Conservation (phyloP, 2,113 vertebrate species). For the Spheniscus mendiculus region DNA sequence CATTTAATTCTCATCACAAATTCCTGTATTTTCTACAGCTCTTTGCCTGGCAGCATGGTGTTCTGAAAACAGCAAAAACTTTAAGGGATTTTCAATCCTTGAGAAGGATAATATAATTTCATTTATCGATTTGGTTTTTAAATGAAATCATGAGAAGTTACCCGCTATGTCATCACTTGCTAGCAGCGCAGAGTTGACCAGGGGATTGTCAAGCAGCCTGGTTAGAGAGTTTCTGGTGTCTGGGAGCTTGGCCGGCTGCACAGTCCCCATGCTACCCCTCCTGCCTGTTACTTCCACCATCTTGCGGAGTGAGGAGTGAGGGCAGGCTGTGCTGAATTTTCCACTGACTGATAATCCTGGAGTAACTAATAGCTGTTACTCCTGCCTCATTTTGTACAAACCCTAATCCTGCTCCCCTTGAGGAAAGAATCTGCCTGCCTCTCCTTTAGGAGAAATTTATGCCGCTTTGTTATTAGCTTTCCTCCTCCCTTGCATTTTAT, state of each 20-base stretch:
- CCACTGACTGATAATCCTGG: not conserved
- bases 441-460: not conserved
- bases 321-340: not conserved
- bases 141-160: not conserved
- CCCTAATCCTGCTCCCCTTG: not conserved
- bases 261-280: fast-evolving
- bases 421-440: not conserved
- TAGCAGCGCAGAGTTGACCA: not conserved
- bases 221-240: not conserved
- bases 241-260: not conserved
- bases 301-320: not conserved
- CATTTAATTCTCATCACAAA: not conserved
- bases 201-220: not conserved
- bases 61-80: not conserved
- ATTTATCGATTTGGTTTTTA: not conserved
- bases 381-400: not conserved
- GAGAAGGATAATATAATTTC: not conserved
- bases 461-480: not conserved
- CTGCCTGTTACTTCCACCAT: not conserved
- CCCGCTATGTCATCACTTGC: fast-evolving
- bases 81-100: fast-evolving
- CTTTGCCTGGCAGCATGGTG: not conserved
- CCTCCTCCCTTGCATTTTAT: not conserved
- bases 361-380: not conserved
- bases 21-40: not conserved